Evolutionary conservation across 2,888 invertebrate species (phyloP).

Genomic region (Macaria liturata): DNA sequence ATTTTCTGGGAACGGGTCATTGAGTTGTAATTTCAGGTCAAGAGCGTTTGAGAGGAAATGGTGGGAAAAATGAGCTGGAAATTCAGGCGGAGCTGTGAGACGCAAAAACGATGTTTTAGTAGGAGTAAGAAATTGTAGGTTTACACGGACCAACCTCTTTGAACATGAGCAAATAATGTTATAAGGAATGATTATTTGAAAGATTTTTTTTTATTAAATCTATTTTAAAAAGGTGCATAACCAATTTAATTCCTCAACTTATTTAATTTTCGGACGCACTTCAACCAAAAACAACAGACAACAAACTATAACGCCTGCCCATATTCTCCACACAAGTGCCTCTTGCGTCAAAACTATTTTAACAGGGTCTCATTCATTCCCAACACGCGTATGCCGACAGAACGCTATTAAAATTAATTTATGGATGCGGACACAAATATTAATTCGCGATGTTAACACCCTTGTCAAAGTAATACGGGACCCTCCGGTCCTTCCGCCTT

Average conservation of each 20-base stretch:
- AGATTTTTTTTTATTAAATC: no score
- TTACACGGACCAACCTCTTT: no score
- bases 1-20: conserved; percentile 6
- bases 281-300: neutral
- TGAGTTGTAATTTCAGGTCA: conserved; percentile 1
- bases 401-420: conserved; percentile 46
- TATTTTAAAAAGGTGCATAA: no score
- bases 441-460: conserved; percentile 56
- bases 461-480: conserved; percentile 52
- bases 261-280: no score
- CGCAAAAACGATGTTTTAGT: no score
- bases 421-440: conserved; percentile 46
- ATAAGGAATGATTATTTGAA: no score
- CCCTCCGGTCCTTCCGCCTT: conserved; percentile 50
- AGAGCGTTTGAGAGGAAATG: neutral
- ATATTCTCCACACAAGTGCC: conserved; percentile 6
- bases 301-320: conserved; percentile 14
- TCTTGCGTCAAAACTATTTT: conserved; percentile 17
- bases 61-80: neutral
- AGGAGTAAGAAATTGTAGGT: no score
- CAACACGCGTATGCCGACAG: conserved; percentile 16
- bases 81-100: neutral
- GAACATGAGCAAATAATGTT: no score
- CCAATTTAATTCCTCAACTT: no score
- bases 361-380: conserved; percentile 13